These are phyloP conservation scores for Lanistes nyassanus DNA, from an alignment of 1,140 invertebrate genomes.

Conservation along the genomic window DNA sequence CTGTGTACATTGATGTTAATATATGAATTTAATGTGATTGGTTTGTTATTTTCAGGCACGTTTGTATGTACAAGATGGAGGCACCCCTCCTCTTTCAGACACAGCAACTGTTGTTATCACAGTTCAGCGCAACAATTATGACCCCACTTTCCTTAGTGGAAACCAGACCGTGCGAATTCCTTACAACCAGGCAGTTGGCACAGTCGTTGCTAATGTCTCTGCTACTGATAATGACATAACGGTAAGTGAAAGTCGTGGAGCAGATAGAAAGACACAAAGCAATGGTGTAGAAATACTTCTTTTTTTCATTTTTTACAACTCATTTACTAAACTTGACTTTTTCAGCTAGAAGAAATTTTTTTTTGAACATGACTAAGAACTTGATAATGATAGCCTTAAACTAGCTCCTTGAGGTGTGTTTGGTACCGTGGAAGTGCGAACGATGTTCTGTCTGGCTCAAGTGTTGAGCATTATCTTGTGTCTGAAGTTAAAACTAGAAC, in stretches of 20 bases:
- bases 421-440: no score
- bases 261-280: no score
- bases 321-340: background rate
- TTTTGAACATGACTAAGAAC: no score
- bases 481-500: no score
- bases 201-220: constrained; percentile 41
- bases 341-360: no score
- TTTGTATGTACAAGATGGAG: constrained; percentile 48
- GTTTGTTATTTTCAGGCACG: constrained; percentile 41
- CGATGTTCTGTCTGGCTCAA: no score
- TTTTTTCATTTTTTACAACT: background rate
- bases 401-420: no score
- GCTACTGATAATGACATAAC: constrained; percentile 53
- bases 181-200: constrained; percentile 36
- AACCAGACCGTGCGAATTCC: constrained; percentile 28
- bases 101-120: constrained; percentile 46
- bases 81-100: constrained; percentile 44
- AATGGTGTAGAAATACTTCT: background rate
- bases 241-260: constrained; percentile 36
- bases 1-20: no score
- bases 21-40: no score
- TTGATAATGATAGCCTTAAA: no score
- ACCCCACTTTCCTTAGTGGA: constrained; percentile 75
- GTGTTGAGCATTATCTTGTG: no score
- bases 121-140: constrained; percentile 59